A percentile compares a stretch with the other conserved stretches of the same genome.
Conservation (phyloP, 1,140 invertebrate species). For the Matsumurasca onukii region DNA sequence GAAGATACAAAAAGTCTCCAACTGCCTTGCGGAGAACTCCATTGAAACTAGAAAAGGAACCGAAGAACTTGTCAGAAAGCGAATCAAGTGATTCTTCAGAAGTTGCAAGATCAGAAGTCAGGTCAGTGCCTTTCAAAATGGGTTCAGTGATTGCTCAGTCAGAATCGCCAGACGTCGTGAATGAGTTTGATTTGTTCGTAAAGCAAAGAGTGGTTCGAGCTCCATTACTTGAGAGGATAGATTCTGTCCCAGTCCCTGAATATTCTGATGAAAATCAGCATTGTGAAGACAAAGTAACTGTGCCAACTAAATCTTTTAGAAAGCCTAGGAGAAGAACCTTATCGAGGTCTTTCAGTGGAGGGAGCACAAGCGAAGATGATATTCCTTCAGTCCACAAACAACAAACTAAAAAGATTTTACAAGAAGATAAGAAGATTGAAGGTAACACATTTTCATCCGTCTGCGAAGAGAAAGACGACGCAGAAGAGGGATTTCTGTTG, state of each 20-base stretch:
- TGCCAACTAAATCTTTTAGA: too few species aligned
- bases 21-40: background rate
- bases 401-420: background rate
- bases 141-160: too few species aligned
- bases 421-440: slow-evolving; percentile 2
- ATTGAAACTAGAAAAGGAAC: background rate
- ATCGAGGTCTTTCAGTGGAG: background rate
- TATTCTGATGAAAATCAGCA: background rate
- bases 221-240: too few species aligned
- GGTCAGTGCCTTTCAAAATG: too few species aligned
- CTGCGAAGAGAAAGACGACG: background rate
- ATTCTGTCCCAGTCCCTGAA: background rate
- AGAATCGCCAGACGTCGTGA: too few species aligned
- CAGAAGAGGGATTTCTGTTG: background rate
- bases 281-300: too few species aligned
- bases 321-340: background rate
- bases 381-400: slow-evolving; percentile 9
- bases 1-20: slow-evolving; percentile 10
- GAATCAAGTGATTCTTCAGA: too few species aligned
- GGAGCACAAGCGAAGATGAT: slow-evolving; percentile 7
- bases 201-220: too few species aligned
- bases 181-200: too few species aligned
- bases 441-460: background rate
- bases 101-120: too few species aligned
- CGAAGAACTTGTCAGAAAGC: too few species aligned